Base-by-base conservation (phyloP, 2,888 invertebrate species). In the Hydropsyche betteni region DNA sequence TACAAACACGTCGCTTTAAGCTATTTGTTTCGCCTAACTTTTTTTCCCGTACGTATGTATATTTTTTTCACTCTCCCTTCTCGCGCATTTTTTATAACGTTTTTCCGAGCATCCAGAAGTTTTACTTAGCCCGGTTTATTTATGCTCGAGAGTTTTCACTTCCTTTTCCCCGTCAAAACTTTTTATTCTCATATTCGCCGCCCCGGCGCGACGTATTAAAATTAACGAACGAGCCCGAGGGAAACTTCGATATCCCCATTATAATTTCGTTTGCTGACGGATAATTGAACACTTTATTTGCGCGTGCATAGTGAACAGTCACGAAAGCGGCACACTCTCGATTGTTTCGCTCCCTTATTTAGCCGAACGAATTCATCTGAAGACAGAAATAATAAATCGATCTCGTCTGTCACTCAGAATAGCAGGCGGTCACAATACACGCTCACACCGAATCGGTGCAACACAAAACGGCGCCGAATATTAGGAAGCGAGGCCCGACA, bases 1-100 rank as follows among this genome's bases (percentile, higher is more conserved):
- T 55, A 68, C 75, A 77, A 77, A 74, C 73, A 71, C 75, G 77
- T 74, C 75, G 75, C 71, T 75, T 70, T 68, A 71, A 61, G 74
- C 75, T 75, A 77, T 77, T 69, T 75, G 75, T 77, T 74, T 72
- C 72, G 55, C 44, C 58, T 55, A 72, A 55, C 58, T 72, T 72
- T 72, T 58, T 58, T 72, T 50, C 36, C 44, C 44, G 10, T 44
- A 44, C 10, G 10, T 6, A 44, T 44, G 34, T 64, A 6, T 64
- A 33, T 44, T 44, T 44, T 5, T 34, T n/a, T 64, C 64, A 36
- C 10, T 33, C 61, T 33, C 34, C 33, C 36, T 44, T 55, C 61
- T 72, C 38, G 10, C 36, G 14, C 72, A 58, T 58, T 70, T 72
- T 72, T 72, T 58, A 58, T 51, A 14, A 38, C 44, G 72, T 38